Evolutionary conservation across 2,888 invertebrate genomes (phyloP).

Genomic region (Aporophyla nigra): DNA sequence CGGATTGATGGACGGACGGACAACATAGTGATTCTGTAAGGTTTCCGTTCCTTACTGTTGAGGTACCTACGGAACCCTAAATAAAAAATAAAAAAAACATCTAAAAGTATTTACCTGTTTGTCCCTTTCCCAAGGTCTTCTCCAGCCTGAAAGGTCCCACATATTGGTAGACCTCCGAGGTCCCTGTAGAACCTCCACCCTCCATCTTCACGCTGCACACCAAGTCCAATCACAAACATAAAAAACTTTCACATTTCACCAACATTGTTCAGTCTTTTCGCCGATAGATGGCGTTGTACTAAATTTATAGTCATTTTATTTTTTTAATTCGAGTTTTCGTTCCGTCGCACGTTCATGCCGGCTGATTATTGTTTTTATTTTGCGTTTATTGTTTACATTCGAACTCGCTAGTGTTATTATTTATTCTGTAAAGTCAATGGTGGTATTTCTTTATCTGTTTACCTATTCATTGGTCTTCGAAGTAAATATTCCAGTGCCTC

Average conservation of each 20-base stretch:
- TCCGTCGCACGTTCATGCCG: conserved; percentile 58
- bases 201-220: conserved; percentile 82
- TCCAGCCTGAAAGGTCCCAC: conserved; percentile 99
- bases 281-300: conserved; percentile 62
- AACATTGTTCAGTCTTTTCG: conserved; percentile 61
- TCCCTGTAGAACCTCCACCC: conserved; percentile 77
- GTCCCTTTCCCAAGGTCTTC: conserved; percentile 99
- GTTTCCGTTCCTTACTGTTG: neutral
- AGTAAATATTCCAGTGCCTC: conserved; percentile 46
- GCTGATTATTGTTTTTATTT: conserved; percentile 32
- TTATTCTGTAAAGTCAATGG: conserved; percentile 21
- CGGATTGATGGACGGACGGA: neutral
- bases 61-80: neutral
- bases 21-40: neutral
- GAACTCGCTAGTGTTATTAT: conserved; percentile 19
- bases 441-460: neutral
- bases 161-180: conserved; percentile 95
- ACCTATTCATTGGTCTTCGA: neutral
- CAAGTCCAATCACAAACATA: conserved; percentile 70
- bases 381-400: conserved; percentile 20
- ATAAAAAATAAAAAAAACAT: too few relatives aligned
- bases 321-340: conserved; percentile 23
- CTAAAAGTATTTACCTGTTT: conserved; percentile 95
- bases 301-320: conserved; percentile 64
- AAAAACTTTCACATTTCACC: conserved; percentile 69